Evolutionary conservation across 2,113 vertebrate species (phyloP), one percentile per base, ranked within the genome.

Genomic region (Tricholaema leucomelas): DNA sequence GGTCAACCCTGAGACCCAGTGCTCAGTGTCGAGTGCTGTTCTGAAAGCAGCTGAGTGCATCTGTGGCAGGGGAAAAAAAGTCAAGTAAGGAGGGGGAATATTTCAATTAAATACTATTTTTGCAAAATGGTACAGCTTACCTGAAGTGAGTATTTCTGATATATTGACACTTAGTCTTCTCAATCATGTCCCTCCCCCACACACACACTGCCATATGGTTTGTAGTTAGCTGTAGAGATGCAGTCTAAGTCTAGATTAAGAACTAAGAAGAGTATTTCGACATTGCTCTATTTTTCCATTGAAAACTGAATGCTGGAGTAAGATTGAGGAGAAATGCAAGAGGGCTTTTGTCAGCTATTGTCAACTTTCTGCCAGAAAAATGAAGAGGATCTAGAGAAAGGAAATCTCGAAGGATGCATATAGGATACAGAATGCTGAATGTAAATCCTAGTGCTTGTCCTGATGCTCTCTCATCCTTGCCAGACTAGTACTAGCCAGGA

Each of bases 1-100:
- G 9, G 36, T 63, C 42, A 58, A 4, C 40, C 36, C 66, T 2
- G 3, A 50, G 33, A 28, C 12, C 13, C 46, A n/a, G 0, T 8
- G 56, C 33, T 86, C 0, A 0, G 23, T 60, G 15, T n/a, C 0
- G 0, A 15, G 33, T 58, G 40, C 54, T 46, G 8, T 48, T 73
- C 33, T 27, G 30, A 58, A 79, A 71, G 38, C 13, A 66, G 21
- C 35, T n/a, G 17, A 50, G 54, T 25, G 6, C n/a, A 8, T 87
- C 35, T 61, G 15, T 58, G 30, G 23, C 46, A 67, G 33, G 46
- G 33, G 46, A 66, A 69, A 30, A 65, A 52, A 40, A 69, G 42
- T 15, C 18, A 15, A 59, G 36, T 36, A 70, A 56, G 50, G 31
- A 72, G 18, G 56, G 12, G 20, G 15, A 33, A 31, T 70, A 25